These are phyloP conservation scores for Muraenolepis orangiensis DNA, from an alignment of 2,797 vertebrate genomes.

Conservation along the genomic window DNA sequence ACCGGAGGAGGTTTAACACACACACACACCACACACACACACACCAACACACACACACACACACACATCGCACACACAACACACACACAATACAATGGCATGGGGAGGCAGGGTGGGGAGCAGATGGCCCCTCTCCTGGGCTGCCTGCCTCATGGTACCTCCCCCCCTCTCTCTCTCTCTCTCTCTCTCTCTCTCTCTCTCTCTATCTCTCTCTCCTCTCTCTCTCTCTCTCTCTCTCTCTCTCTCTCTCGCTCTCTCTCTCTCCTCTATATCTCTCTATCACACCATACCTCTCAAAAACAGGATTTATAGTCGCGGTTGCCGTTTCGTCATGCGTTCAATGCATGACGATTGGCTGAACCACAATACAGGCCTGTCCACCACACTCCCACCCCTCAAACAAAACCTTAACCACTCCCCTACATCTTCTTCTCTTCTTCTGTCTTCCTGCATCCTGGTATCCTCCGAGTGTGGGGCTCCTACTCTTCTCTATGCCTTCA, in stretches of 20 bases:
- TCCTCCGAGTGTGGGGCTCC: too few relatives aligned
- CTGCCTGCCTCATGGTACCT: slow-evolving; percentile 6
- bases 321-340: too few relatives aligned
- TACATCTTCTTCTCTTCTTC: neutral
- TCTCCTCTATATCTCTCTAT: too few relatives aligned
- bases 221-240: neutral
- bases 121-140: slow-evolving; percentile 15
- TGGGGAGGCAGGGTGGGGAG: slow-evolving; percentile 4
- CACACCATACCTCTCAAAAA: neutral
- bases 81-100: neutral
- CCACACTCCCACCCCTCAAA: neutral
- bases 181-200: neutral
- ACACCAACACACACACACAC: too few relatives aligned
- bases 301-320: neutral
- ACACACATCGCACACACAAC: too few relatives aligned
- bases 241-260: neutral
- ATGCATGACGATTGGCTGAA: neutral
- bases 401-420: too few relatives aligned
- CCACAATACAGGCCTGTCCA: neutral
- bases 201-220: neutral
- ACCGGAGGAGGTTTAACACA: neutral
- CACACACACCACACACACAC: too few relatives aligned
- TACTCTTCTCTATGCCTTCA: too few relatives aligned
- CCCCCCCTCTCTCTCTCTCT: neutral
- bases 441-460: neutral